phyloP scores from a whole-genome alignment of 2,113 vertebrate genomes.

The Dromiciops gliroides region DNA sequence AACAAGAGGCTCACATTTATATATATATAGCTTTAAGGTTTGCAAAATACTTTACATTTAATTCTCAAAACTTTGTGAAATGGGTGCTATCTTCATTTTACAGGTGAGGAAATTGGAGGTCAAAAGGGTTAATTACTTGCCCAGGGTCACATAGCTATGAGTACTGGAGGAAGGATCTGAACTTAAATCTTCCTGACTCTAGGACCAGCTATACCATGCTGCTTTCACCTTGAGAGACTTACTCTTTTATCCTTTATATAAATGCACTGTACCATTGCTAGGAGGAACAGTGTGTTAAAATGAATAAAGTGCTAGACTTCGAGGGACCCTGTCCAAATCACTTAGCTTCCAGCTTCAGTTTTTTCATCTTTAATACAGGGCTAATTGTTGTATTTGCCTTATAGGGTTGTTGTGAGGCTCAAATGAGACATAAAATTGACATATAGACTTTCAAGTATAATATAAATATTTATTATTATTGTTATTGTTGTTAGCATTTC shows the following conservation, averaged over 20 bases:
- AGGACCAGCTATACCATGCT: not conserved
- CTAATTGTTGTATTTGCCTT: not conserved
- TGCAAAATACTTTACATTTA: not conserved
- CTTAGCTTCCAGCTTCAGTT: not conserved
- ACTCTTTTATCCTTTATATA: not conserved
- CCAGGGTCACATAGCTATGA: not conserved
- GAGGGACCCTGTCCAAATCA: not conserved
- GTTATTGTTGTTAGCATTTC: no score
- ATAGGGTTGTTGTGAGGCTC: not conserved
- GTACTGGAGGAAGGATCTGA: not conserved
- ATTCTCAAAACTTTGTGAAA: not conserved
- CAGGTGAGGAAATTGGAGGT: not conserved
- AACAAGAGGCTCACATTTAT: not conserved
- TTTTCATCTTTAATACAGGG: not conserved
- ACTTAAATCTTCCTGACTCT: not conserved
- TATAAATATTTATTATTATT: no score
- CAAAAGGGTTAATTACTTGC: not conserved
- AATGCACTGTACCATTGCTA: not conserved
- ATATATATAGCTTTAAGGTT: not conserved
- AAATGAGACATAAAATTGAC: not conserved
- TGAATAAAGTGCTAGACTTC: not conserved
- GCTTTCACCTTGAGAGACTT: not conserved
- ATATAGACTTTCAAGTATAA: no score
- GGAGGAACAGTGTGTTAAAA: not conserved
- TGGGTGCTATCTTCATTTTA: not conserved